Percentiles rank a stretch among this genome's conserved stretches.
Evolutionary conservation across 1,140 invertebrate genomes (phyloP).

Genomic region (Prorops nasuta): DNA sequence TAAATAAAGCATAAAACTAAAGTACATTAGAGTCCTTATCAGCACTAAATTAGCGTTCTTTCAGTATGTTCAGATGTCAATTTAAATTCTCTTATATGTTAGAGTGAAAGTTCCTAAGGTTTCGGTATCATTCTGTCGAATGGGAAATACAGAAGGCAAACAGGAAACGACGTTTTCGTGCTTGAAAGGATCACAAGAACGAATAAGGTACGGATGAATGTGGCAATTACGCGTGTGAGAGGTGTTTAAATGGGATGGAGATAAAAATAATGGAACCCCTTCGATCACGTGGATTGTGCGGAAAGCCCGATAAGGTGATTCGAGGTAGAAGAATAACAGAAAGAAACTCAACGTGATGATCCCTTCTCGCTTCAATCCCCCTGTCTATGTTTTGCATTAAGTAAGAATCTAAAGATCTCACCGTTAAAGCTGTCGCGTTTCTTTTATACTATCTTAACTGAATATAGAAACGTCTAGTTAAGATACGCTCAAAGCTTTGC

Average conservation of each 20-base stretch:
- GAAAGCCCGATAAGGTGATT: slow-evolving; percentile 14
- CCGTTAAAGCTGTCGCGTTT: too few species aligned
- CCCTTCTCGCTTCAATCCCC: neutral
- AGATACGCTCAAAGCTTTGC: too few species aligned
- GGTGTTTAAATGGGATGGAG: slow-evolving; percentile 27
- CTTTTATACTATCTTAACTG: too few species aligned
- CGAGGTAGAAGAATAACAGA: slow-evolving; percentile 6
- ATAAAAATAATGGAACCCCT: slow-evolving; percentile 34
- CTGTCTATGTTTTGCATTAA: neutral
- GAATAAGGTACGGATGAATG: slow-evolving; percentile 17
- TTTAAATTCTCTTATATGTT: too few species aligned
- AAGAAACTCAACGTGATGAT: neutral
- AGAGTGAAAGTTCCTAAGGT: too few species aligned
- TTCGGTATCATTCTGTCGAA: too few species aligned
- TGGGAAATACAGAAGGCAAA: neutral
- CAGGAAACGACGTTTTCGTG: neutral
- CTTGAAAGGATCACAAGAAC: slow-evolving; percentile 11
- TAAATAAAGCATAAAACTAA: too few species aligned
- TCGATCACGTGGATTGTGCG: slow-evolving; percentile 14
- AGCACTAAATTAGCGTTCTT: too few species aligned
- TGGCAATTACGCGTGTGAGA: slow-evolving; percentile 19
- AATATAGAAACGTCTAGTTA: too few species aligned
- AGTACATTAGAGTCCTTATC: too few species aligned
- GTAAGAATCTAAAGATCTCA: neutral
- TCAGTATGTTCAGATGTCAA: too few species aligned